Base-by-base conservation (phyloP, 2,113 vertebrate genomes). In the Mesembrinibis cayennensis region DNA sequence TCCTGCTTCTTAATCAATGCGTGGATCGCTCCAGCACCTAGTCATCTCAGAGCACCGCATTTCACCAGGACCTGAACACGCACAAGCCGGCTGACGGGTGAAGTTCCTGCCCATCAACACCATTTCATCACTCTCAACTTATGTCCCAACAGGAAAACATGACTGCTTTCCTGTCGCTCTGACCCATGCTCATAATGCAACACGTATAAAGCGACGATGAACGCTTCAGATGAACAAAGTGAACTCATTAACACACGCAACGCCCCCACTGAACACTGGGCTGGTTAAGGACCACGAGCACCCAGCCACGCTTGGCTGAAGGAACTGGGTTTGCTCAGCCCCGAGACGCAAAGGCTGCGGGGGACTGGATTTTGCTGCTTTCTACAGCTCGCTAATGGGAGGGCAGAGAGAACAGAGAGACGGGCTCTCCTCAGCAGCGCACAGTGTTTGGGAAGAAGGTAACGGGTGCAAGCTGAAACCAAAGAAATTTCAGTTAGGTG, bases 201-300 rank as follows among this genome's bases (percentile, higher is more conserved):
- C 62, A 47, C 0, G 0, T 6, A 16, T 5, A 25, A 47, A 66
- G 38, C 4, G 3, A 25, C n/a, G 22, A 15, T 0, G 1, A 85
- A 27, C 2, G 0, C 30, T 69, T 36, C 66, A 58, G 63, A 3
- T 16, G 16, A 82, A 30, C 27, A 8, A 52, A 66, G 29, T 9
- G 38, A 66, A 55, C 16, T 78, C 42, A 7, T 74, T n/a, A 69
- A 52, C 11, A 11, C 30, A 17, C 17, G 34, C 26, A 32, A 6
- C 21, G 17, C 47, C 27, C 29, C 80, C 47, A 22, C 7, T n/a
- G 52, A 67, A 61, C 27, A n/a, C 19, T 6, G 9, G 16, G 66
- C 36, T 56, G 55, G 34, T 66, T 14, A 55, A 74, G 32, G 44
- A 45, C 29, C 67, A 36, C 0, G 0, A 72, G 13, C 69, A 52